A percentile compares a stretch with the other conserved stretches of the same genome.
phyloP scores from a whole-genome alignment of 2,113 vertebrate species.

The Chaetops frenatus region DNA sequence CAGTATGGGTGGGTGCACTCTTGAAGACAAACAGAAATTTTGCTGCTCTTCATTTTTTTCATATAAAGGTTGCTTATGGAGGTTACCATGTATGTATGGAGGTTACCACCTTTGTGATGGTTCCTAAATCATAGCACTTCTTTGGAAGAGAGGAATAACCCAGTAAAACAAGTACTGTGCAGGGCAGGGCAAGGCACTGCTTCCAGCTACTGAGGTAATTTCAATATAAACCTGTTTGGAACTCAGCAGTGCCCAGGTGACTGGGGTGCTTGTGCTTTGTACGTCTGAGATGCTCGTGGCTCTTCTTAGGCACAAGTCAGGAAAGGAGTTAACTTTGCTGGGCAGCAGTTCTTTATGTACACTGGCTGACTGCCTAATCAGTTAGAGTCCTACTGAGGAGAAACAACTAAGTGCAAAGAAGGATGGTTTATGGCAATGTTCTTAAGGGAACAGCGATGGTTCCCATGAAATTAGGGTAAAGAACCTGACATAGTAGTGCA shows the following conservation, averaged over 20 bases:
- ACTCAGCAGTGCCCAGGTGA: background rate
- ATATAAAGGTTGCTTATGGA: background rate
- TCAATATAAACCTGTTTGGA: background rate
- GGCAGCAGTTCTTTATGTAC: background rate
- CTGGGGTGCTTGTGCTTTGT: rapidly evolving
- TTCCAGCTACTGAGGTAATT: background rate
- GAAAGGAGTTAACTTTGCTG: background rate
- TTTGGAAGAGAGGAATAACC: background rate
- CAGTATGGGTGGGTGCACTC: background rate
- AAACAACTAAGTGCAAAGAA: background rate
- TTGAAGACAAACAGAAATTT: background rate
- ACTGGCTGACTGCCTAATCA: background rate
- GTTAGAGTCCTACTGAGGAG: background rate
- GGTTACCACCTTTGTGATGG: background rate
- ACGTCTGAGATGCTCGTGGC: background rate
- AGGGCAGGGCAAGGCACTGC: background rate
- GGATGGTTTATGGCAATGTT: background rate
- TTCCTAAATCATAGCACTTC: background rate
- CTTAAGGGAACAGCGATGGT: background rate
- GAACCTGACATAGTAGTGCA: background rate
- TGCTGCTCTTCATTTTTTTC: background rate
- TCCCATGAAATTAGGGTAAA: background rate
- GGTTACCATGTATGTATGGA: rapidly evolving
- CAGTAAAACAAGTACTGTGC: rapidly evolving
- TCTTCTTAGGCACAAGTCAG: background rate